Evolutionary conservation across 1,140 invertebrate genomes (phyloP), one percentile per base, ranked within the genome.

Genomic region (Rhagoletis zephyria): DNA sequence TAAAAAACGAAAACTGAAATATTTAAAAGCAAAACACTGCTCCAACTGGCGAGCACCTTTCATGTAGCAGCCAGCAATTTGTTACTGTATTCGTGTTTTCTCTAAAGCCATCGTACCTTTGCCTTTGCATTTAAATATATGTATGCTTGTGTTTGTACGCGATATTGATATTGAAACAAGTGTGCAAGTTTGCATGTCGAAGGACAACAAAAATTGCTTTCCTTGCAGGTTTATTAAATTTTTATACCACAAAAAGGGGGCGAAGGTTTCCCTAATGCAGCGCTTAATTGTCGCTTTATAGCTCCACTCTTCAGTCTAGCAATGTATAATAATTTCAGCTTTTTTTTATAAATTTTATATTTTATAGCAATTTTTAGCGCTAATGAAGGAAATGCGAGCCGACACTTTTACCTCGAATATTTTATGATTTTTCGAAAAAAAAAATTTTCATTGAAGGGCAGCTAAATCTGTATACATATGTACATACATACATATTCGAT

Each of bases 121-220:
- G 65, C 30, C 10, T 40, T 40, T 40, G 30, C 9, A 42, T 3
- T 30, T 10, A 30, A 40, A 12, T 67, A 40, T 67, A 30, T 67
- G 30, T 9, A 10, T 42, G 65, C 30, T 30, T 30, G 30, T 30
- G 30, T 30, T 30, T 30, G 30, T 30, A 30, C 30, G 30, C 1
- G 30, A 67, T 67, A 67, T 67, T 67, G 65, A 67, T 67, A 67
- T 67, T 67, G 65, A 67, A 42, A 67, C 14, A 40, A 67, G 10
- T 19, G 65, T 40, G 65, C 65, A 67, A 67, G 65, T 67, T 67
- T 67, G 65, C 65, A 40, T 67, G 65, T 30, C 42, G 65, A 30
- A 67, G 65, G 65, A 67, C 65, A 30, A 67, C 30, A 30, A 42
- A 42, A 30, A 67, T 42, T 42, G 65, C 3, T 67, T 42, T 42